These are phyloP conservation scores for Coenobita brevimanus DNA, from an alignment of 1,140 invertebrate genomes.

Conservation along the genomic window DNA sequence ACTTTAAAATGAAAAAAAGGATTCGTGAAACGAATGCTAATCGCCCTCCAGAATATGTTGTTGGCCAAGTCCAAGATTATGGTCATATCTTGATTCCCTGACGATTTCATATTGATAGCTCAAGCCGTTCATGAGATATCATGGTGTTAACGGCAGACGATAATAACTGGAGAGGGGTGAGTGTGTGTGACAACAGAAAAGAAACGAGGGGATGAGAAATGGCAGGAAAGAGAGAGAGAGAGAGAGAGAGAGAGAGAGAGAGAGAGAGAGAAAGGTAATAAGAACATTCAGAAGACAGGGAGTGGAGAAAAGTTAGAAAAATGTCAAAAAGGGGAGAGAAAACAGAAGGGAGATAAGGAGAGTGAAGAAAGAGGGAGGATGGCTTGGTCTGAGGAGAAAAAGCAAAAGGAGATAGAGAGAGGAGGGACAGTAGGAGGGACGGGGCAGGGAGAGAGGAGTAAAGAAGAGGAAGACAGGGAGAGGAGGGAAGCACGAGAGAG, in stretches of 20 bases:
- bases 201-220: neutral
- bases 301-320: neutral
- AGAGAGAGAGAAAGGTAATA: neutral
- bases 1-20: too few relatives aligned
- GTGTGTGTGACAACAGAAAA: neutral
- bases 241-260: neutral
- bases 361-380: neutral
- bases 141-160: neutral
- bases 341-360: neutral
- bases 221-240: neutral
- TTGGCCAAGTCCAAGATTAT: too few relatives aligned
- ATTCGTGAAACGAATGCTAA: too few relatives aligned
- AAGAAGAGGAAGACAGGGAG: neutral
- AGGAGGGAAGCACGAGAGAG: neutral
- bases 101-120: too few relatives aligned
- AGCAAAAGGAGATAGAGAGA: neutral
- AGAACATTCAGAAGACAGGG: neutral
- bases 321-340: neutral
- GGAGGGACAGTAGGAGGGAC: neutral
- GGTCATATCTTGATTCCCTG: too few relatives aligned
- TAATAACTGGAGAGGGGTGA: neutral
- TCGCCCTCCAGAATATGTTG: too few relatives aligned
- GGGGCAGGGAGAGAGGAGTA: neutral
- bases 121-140: too few relatives aligned
- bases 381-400: neutral